Percentiles rank a stretch among this genome's conserved stretches.
These are phyloP conservation scores for Mythimna vitellina DNA, from an alignment of 2,888 invertebrate genomes.

Conservation along the genomic window DNA sequence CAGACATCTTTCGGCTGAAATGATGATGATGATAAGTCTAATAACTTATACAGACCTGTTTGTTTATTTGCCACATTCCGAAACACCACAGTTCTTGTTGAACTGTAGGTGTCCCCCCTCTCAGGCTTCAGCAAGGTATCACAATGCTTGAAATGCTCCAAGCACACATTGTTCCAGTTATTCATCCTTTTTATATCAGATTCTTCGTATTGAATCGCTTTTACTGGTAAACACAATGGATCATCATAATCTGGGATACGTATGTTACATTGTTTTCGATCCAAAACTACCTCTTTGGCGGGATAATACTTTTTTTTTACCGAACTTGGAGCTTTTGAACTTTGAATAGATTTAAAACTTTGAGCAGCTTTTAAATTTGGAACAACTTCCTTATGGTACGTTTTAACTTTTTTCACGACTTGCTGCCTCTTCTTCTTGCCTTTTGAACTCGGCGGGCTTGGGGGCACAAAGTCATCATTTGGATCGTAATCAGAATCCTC, in stretches of 20 bases:
- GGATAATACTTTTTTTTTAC: conserved; percentile 35
- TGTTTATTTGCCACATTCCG: conserved; percentile 77
- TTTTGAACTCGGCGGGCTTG: conserved; percentile 64
- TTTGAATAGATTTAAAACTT: conserved; percentile 9
- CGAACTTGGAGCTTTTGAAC: not conserved
- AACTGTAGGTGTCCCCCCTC: conserved; percentile 71
- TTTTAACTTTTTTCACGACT: conserved; percentile 51
- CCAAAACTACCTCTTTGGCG: conserved; percentile 52
- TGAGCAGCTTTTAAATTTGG: conserved; percentile 37
- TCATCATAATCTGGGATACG: conserved; percentile 85
- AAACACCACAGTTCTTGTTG: conserved; percentile 78
- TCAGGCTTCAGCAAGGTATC: conserved; percentile 75
- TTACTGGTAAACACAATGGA: conserved; percentile 83
- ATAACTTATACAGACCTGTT: conserved; percentile 69
- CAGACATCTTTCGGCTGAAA: too few species aligned
- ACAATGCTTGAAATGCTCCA: conserved; percentile 79
- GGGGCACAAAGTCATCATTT: conserved; percentile 67
- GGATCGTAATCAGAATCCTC: conserved; percentile 85
- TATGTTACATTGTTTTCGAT: conserved; percentile 73
- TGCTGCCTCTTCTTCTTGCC: conserved; percentile 56
- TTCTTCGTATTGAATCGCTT: conserved; percentile 71
- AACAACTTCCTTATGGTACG: conserved; percentile 54
- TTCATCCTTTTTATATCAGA: conserved; percentile 74
- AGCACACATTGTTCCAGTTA: conserved; percentile 84
- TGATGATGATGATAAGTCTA: not conserved